Evolutionary conservation across 2,888 invertebrate species (phyloP), one percentile per base, ranked within the genome.

Genomic region (Unio pictorum): DNA sequence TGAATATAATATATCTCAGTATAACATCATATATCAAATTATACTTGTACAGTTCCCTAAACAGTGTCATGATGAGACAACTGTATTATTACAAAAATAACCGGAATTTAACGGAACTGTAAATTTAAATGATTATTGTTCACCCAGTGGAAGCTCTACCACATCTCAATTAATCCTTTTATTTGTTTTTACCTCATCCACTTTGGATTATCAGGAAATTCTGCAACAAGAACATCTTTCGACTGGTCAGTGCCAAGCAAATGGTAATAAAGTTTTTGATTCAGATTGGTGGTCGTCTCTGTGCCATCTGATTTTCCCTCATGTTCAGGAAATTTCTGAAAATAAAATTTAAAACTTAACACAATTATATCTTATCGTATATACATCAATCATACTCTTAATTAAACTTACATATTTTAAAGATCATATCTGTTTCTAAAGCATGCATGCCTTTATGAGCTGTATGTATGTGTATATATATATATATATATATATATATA

Each of bases 241-340:
- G 93, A 91, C 89, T 98, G 97, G 18, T 94, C 92, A 55, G 97
- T 96, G 82, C 96, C 95, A 71, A 99, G 90, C 67, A 93, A 91
- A 90, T 99, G 99, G 91, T 96, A 99, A 90, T 94, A 98, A 61
- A 99, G 91, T 89, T 98, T 98, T 91, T 99, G 98, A 91, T 96
- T 94, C 86, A 94, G 93, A 90, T 95, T 96, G 81, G 94, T 93
- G 72, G 88, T 87, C 1, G 97, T 97, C 91, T 97, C 97, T 0
- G 96, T 96, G 2, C 98, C 98, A 91, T 97, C 97, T 3, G 95
- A 93, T 91, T 95, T 95, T 54, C 95, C 96, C 66, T 92, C 92
- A 86, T 94, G 94, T 64, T 95, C 94, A 2, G 95, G 94, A 90
- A 96, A 98, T 55, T 94, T 92, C 95, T 95, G 88, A 65, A 82